Evolutionary conservation across 2,797 vertebrate genomes (phyloP).

Genomic region (Rhinogobio ventralis): DNA sequence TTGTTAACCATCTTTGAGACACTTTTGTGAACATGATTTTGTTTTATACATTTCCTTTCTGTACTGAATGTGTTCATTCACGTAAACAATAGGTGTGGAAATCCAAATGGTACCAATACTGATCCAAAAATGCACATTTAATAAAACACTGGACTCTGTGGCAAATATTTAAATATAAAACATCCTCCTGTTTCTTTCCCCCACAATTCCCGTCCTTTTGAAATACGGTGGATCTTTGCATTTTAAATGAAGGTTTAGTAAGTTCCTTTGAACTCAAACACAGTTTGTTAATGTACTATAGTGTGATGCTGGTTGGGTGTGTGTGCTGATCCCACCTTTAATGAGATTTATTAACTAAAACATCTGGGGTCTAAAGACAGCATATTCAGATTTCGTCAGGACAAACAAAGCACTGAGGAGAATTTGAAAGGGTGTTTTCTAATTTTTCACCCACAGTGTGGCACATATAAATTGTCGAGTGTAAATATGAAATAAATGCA

Average conservation of each 20-base stretch:
- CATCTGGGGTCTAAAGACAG: not conserved
- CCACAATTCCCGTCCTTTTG: not conserved
- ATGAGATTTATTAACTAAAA: not conserved
- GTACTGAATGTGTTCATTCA: not conserved
- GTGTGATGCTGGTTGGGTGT: not conserved
- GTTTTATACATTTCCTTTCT: not conserved
- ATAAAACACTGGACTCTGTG: conserved; percentile 17
- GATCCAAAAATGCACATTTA: not conserved
- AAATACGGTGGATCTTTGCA: not conserved
- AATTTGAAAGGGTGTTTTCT: not conserved
- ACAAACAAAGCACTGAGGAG: too few relatives aligned
- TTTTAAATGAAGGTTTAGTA: not conserved
- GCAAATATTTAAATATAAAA: not conserved
- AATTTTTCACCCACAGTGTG: not conserved
- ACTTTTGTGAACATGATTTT: not conserved
- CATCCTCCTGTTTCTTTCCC: too few relatives aligned
- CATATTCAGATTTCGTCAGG: not conserved
- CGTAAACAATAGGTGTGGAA: too few relatives aligned
- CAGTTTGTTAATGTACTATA: not conserved
- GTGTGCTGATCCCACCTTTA: not conserved
- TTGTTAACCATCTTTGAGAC: not conserved
- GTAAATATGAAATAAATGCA: not conserved
- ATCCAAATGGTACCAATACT: not conserved
- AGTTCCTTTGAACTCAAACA: conserved; percentile 3
- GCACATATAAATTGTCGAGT: not conserved